Conservation (phyloP, 2,888 invertebrate species). For the Drosophila ezoana region DNA sequence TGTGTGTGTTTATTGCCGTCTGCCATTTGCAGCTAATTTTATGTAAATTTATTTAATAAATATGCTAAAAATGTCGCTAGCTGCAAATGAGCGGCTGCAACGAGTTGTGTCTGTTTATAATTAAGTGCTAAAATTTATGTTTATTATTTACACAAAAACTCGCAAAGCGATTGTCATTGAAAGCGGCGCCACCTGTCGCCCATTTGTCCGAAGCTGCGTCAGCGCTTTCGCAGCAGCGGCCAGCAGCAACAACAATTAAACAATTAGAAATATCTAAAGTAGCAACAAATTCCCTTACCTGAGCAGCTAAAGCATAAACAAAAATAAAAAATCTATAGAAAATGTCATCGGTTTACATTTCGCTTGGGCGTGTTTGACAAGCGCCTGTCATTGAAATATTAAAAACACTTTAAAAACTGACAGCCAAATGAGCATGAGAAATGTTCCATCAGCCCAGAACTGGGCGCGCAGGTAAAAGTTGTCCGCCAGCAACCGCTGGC, state of each 20-base stretch:
- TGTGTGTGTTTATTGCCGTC: slow-evolving; percentile 21
- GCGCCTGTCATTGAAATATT: slow-evolving; percentile 80
- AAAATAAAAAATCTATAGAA: slow-evolving; percentile 15
- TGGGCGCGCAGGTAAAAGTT: slow-evolving; percentile 50
- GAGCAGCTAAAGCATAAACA: slow-evolving; percentile 15
- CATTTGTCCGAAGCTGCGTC: slow-evolving; percentile 75
- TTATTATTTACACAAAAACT: slow-evolving; percentile 42
- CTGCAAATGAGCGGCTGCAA: slow-evolving; percentile 61
- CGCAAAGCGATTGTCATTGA: slow-evolving; percentile 48
- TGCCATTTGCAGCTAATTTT: slow-evolving; percentile 65
- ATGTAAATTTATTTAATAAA: slow-evolving; percentile 67
- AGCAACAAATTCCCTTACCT: slow-evolving; percentile 58
- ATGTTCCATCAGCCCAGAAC: slow-evolving; percentile 24
- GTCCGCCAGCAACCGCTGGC: slow-evolving; percentile 42
- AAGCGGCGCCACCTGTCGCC: slow-evolving; percentile 74
- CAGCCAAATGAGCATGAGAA: slow-evolving; percentile 62
- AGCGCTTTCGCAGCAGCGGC: slow-evolving; percentile 40
- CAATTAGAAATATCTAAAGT: slow-evolving; percentile 49
- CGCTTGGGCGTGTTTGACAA: slow-evolving; percentile 63
- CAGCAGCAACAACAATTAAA: slow-evolving; percentile 49
- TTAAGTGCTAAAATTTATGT: slow-evolving; percentile 75
- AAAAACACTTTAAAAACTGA: slow-evolving; percentile 78
- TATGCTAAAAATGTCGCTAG: slow-evolving; percentile 67
- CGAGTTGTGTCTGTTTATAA: slow-evolving; percentile 70
- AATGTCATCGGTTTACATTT: slow-evolving; percentile 69